Evolutionary conservation across 2,797 vertebrate species (phyloP).

Genomic region (Ctenopoma kingsleyae): DNA sequence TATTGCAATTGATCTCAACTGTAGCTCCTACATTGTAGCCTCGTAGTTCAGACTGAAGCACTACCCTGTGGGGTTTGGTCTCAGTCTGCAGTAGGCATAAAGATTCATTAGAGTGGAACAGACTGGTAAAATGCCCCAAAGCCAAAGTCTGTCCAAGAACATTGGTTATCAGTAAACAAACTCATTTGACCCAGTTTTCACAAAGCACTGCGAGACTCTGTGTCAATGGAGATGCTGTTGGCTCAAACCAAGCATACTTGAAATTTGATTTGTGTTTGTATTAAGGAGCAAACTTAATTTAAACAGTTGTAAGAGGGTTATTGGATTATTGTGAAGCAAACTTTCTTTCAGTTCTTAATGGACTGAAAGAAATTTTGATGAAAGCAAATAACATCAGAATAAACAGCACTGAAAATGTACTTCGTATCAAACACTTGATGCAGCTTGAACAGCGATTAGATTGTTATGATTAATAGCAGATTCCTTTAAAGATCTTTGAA

Average conservation of each 20-base stretch:
- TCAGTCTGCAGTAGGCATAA: conserved; percentile 35
- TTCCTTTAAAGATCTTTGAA: not conserved
- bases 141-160: conserved; percentile 38
- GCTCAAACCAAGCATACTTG: conserved; percentile 16
- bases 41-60: conserved; percentile 31
- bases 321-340: conserved; percentile 10
- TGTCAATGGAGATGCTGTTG: conserved; percentile 27
- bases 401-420: conserved; percentile 19
- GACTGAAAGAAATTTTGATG: conserved; percentile 16
- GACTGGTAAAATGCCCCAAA: conserved; percentile 49
- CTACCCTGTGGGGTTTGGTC: conserved; percentile 27
- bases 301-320: conserved; percentile 1
- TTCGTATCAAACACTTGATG: conserved; percentile 1
- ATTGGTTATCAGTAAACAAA: conserved; percentile 65
- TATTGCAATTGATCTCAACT: conserved; percentile 51
- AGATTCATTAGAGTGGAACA: conserved; percentile 49
- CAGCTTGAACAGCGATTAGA: not conserved
- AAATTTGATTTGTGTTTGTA: conserved; percentile 32
- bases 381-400: conserved; percentile 27
- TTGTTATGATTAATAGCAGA: conserved; percentile 6
- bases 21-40: not conserved
- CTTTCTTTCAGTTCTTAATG: conserved; percentile 20
- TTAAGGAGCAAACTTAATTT: conserved; percentile 21
- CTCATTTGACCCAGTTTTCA: conserved; percentile 61
- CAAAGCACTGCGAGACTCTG: conserved; percentile 4